These are phyloP conservation scores for Ispidina lecontei DNA, from an alignment of 2,797 vertebrate genomes.

Conservation along the genomic window DNA sequence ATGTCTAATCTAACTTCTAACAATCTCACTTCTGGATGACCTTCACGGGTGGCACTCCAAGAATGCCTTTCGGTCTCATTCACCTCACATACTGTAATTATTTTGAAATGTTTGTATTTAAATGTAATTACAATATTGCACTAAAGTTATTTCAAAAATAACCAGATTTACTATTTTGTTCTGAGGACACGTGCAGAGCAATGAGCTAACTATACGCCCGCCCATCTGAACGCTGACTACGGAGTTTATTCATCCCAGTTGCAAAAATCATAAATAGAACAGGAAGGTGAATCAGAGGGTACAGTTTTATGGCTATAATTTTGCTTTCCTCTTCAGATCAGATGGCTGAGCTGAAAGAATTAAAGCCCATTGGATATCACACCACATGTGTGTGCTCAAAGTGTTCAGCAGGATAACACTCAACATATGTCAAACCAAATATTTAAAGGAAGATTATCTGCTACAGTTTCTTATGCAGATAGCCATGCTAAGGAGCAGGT, in stretches of 20 bases:
- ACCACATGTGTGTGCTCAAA: neutral
- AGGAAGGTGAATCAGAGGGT: conserved; percentile 70
- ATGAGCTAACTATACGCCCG: conserved; percentile 21
- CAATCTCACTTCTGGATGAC: neutral
- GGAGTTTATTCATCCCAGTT: conserved; percentile 42
- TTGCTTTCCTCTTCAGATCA: conserved; percentile 57
- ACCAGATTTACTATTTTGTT: conserved; percentile 10
- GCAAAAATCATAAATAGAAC: conserved; percentile 68
- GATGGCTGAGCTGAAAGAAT: conserved; percentile 37
- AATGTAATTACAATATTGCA: neutral
- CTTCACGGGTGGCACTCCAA: neutral
- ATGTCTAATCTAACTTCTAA: neutral
- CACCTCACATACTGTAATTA: neutral
- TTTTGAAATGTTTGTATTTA: too few relatives aligned
- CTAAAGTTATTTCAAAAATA: conserved; percentile 2
- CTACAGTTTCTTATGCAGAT: neutral
- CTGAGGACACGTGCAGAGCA: neutral
- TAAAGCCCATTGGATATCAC: conserved; percentile 25
- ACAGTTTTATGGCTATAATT: conserved; percentile 48
- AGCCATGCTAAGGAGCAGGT: neutral
- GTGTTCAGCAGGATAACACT: neutral
- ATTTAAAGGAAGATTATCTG: neutral
- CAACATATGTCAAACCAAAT: neutral
- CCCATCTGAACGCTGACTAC: conserved; percentile 46
- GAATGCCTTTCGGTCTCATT: neutral